phyloP scores from a whole-genome alignment of 2,888 invertebrate species.

The Apodemia zela region DNA sequence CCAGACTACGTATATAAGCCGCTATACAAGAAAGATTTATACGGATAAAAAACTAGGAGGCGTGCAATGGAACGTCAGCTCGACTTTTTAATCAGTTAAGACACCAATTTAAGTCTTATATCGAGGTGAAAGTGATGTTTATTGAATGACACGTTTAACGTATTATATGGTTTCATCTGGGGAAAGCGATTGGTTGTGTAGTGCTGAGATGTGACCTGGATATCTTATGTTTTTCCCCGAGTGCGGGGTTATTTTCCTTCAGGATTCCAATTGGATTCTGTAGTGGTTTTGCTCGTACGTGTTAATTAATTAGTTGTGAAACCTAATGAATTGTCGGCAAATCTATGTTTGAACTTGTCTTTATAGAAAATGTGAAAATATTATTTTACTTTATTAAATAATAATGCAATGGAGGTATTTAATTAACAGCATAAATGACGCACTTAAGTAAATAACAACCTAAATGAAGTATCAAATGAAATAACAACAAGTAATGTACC shows the following conservation, averaged over 20 bases:
- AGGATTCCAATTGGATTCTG: not conserved
- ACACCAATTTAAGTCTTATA: not conserved
- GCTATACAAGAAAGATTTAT: not conserved
- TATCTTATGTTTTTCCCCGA: constrained; percentile 10
- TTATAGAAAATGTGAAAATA: no score
- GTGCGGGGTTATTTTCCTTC: not conserved
- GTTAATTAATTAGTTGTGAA: not conserved
- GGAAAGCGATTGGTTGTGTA: constrained; percentile 10
- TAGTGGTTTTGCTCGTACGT: constrained; percentile 2
- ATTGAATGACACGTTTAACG: constrained; percentile 2
- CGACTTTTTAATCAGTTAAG: not conserved
- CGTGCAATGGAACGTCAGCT: constrained; percentile 10
- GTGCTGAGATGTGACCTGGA: constrained; percentile 12
- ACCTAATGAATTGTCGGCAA: not conserved
- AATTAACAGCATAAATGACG: no score
- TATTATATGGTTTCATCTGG: constrained; percentile 14
- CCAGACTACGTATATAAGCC: not conserved
- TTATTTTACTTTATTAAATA: no score
- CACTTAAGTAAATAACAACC: no score
- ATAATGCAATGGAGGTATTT: no score
- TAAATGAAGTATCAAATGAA: no score
- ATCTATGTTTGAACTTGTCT: not conserved
- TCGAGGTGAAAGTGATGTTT: constrained; percentile 5
- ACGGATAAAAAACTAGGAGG: constrained; percentile 6
- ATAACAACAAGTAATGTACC: no score